phyloP scores from a whole-genome alignment of 2,113 vertebrate genomes.

The Lepus timidus region DNA sequence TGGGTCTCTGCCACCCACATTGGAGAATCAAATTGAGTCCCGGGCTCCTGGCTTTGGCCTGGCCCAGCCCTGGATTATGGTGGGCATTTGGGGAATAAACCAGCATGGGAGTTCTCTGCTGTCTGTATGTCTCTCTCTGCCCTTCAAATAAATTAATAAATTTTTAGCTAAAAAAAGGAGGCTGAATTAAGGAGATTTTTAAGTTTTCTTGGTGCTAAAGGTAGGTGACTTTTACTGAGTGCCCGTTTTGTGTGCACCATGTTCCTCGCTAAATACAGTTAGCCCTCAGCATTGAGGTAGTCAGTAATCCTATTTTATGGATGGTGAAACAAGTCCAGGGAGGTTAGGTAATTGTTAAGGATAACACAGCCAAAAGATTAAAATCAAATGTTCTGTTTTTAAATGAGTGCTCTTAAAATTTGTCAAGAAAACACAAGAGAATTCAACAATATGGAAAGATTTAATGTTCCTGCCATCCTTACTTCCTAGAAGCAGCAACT shows the following conservation, averaged over 20 bases:
- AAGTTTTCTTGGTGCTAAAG: neutral
- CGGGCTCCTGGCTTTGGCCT: too few relatives aligned
- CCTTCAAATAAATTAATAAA: too few relatives aligned
- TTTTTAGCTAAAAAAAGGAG: neutral
- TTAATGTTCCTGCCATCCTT: conserved; percentile 45
- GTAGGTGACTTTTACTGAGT: neutral
- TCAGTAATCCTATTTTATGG: neutral
- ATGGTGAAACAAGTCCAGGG: neutral
- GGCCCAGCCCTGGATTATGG: too few relatives aligned
- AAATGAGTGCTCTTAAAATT: neutral
- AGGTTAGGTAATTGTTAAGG: neutral
- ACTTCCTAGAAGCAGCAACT: neutral
- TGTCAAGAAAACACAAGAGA: conserved; percentile 7
- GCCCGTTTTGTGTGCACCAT: conserved; percentile 23
- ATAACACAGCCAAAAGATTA: neutral
- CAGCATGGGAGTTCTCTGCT: too few relatives aligned
- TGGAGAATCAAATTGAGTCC: too few relatives aligned
- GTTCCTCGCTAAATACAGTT: neutral
- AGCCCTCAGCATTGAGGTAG: neutral
- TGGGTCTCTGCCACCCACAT: too few relatives aligned
- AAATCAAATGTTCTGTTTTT: conserved; percentile 43
- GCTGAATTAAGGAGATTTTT: conserved; percentile 38
- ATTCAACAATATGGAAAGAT: neutral
- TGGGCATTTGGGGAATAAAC: too few relatives aligned
- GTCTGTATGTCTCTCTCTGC: too few relatives aligned